Conservation (phyloP, 2,113 vertebrate species). For the Oryzias celebensis region DNA sequence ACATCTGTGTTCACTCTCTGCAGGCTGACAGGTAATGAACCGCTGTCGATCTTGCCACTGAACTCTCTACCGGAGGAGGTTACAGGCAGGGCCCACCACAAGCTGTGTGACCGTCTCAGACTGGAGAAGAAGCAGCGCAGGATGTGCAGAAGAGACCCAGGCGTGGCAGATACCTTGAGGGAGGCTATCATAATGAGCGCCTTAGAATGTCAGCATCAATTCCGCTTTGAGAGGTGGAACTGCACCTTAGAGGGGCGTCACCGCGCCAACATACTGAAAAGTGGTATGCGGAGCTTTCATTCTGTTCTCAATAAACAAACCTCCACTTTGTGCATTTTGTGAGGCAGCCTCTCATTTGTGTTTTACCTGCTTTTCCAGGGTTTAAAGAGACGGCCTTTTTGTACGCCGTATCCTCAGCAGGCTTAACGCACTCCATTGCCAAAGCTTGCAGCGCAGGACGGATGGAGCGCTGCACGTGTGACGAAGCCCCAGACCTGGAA, state of each 20-base stretch:
- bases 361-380: constrained; percentile 71
- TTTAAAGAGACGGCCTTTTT: constrained; percentile 98
- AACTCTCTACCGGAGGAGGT: constrained; percentile 89
- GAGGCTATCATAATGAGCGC: constrained; percentile 97
- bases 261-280: constrained; percentile 89
- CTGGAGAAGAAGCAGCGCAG: constrained; percentile 96
- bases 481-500: constrained; percentile 95
- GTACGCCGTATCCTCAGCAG: constrained; percentile 93
- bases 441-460: constrained; percentile 95
- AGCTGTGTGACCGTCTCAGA: constrained; percentile 97
- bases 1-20: constrained; percentile 26
- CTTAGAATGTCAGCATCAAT: constrained; percentile 96
- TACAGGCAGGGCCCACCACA: constrained; percentile 88
- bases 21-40: constrained; percentile 96
- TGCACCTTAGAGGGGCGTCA: constrained; percentile 94
- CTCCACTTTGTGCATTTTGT: neutral
- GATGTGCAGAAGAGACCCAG: constrained; percentile 96
- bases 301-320: neutral
- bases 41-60: constrained; percentile 94
- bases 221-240: constrained; percentile 98
- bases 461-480: constrained; percentile 98
- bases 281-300: constrained; percentile 75
- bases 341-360: neutral
- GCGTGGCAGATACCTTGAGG: constrained; percentile 92
- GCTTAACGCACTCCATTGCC: constrained; percentile 92